Percentiles rank a stretch among this genome's conserved stretches.
phyloP scores from a whole-genome alignment of 2,797 vertebrate genomes.

The Capromys pilorides region DNA sequence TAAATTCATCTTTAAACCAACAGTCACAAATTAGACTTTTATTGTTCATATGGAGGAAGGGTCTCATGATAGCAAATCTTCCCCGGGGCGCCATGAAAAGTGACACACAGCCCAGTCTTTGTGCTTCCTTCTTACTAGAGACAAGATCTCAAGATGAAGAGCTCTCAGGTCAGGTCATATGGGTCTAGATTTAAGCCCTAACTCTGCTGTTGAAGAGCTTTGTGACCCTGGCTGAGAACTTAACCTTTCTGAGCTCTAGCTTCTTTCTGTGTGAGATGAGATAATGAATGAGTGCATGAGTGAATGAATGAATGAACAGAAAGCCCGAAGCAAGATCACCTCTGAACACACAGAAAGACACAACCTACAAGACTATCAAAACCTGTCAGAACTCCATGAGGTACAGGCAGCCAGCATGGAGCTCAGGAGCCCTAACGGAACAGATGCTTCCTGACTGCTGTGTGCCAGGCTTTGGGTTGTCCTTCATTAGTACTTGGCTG shows the following conservation, averaged over 20 bases:
- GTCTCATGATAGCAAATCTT: neutral
- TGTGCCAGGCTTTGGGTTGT: neutral
- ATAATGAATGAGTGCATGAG: neutral
- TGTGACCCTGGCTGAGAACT: neutral
- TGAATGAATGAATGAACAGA: neutral
- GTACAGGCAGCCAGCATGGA: neutral
- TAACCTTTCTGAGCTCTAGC: neutral
- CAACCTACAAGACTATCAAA: neutral
- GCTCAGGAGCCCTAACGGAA: neutral
- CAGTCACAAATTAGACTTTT: neutral
- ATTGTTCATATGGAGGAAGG: neutral
- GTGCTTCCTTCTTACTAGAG: neutral
- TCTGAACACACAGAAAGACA: neutral
- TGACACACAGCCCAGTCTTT: neutral
- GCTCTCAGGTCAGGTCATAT: neutral
- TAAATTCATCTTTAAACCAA: constrained; percentile 6
- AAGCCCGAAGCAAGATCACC: neutral
- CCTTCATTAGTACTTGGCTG: neutral
- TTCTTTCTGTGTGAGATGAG: neutral
- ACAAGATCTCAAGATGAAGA: neutral
- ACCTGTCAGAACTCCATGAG: neutral
- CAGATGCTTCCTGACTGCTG: neutral
- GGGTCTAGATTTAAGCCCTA: neutral
- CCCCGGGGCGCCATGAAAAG: neutral
- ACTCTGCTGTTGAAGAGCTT: neutral